Evolutionary conservation across 2,888 invertebrate genomes (phyloP).

Genomic region (Epinotia demarniana): DNA sequence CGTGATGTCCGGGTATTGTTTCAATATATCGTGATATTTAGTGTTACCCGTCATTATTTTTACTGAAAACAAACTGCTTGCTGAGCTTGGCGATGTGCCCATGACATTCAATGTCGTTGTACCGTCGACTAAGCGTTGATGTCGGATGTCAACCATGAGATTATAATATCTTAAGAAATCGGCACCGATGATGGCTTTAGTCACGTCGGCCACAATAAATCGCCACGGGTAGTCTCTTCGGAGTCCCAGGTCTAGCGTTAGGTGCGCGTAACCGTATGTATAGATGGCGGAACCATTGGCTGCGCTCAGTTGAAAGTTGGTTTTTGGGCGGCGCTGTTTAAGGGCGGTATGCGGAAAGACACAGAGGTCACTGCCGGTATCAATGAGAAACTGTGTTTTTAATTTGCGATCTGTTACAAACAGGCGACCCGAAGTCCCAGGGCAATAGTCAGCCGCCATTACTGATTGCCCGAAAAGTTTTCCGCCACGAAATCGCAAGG

Average conservation of each 20-base stretch:
- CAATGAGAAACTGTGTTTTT: slow-evolving; percentile 30
- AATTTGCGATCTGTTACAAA: slow-evolving; percentile 34
- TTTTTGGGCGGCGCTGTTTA: too few relatives aligned
- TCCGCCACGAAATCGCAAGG: slow-evolving; percentile 29
- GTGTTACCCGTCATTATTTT: slow-evolving; percentile 3
- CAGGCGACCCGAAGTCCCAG: slow-evolving; percentile 20
- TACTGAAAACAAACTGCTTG: too few relatives aligned
- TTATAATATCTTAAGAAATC: not conserved
- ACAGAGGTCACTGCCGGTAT: slow-evolving; percentile 46
- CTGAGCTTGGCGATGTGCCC: too few relatives aligned
- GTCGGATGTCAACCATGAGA: not conserved
- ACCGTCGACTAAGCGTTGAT: too few relatives aligned
- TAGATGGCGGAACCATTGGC: too few relatives aligned
- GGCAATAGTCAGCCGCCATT: slow-evolving; percentile 35
- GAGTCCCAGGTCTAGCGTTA: slow-evolving; percentile 20
- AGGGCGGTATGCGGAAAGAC: slow-evolving; percentile 37
- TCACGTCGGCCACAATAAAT: slow-evolving; percentile 40
- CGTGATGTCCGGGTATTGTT: slow-evolving; percentile 37
- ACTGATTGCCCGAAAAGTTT: slow-evolving; percentile 36
- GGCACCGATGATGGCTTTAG: slow-evolving; percentile 28
- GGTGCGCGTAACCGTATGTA: too few relatives aligned
- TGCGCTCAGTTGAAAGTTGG: too few relatives aligned
- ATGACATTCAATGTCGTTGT: too few relatives aligned
- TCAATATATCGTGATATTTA: slow-evolving; percentile 18
- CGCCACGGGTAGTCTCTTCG: slow-evolving; percentile 38